phyloP scores from a whole-genome alignment of 1,140 invertebrate species.

The Zaprionus africanus region DNA sequence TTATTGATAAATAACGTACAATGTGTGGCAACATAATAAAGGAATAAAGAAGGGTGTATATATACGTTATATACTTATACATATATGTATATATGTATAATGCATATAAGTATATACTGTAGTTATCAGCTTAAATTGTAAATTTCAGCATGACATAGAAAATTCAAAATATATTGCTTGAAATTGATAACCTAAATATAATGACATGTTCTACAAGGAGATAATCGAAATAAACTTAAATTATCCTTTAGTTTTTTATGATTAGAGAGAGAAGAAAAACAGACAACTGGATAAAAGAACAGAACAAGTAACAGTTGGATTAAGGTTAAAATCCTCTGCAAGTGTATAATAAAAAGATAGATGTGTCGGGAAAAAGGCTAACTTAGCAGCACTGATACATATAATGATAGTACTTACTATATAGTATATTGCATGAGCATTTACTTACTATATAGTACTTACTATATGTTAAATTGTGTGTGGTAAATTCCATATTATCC shows the following conservation, averaged over 20 bases:
- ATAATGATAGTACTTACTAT: too few relatives aligned
- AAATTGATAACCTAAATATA: background rate
- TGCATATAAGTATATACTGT: background rate
- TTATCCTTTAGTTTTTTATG: too few relatives aligned
- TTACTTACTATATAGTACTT: background rate
- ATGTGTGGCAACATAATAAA: background rate
- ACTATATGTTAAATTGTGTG: background rate
- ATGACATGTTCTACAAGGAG: too few relatives aligned
- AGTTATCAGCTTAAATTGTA: background rate
- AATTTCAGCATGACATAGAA: background rate
- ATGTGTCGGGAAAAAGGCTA: too few relatives aligned
- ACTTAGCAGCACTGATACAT: too few relatives aligned
- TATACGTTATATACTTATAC: background rate
- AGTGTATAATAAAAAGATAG: too few relatives aligned
- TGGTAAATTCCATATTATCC: background rate
- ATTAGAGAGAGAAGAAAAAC: too few relatives aligned
- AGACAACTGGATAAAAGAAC: too few relatives aligned
- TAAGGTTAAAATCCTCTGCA: too few relatives aligned
- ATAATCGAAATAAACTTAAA: too few relatives aligned
- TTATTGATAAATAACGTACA: background rate
- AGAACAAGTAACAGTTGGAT: too few relatives aligned
- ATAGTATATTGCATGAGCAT: too few relatives aligned
- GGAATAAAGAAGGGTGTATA: background rate
- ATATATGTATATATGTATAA: background rate
- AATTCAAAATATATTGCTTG: background rate